These are phyloP conservation scores for Tetheella fluctuosa DNA, from an alignment of 2,888 invertebrate species.

Conservation along the genomic window DNA sequence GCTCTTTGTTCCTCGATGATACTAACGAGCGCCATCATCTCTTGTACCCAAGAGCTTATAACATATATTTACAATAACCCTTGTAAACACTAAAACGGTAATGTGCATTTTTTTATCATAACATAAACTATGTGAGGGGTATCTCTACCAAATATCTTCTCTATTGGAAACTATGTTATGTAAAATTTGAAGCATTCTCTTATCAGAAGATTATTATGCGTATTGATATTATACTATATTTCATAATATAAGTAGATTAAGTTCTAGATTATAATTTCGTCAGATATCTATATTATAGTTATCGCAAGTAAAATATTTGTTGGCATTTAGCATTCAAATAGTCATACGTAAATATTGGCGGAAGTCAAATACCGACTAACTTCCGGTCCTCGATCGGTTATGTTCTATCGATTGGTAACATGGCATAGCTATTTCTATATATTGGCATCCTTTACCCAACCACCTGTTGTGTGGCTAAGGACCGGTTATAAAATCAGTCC, in stretches of 20 bases:
- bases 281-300: not conserved
- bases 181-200: not conserved
- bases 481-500: not conserved
- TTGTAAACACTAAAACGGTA: not conserved
- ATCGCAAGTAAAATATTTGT: conserved; percentile 19
- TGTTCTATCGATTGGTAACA: conserved; percentile 18
- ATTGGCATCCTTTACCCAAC: not conserved
- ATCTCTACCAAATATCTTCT: not conserved
- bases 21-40: conserved; percentile 47
- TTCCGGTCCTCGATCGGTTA: conserved; percentile 43
- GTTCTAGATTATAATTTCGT: not conserved
- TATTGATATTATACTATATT: not conserved
- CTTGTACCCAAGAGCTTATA: not conserved
- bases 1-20: conserved; percentile 40
- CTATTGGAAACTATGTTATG: not conserved
- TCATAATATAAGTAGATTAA: not conserved
- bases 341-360: conserved; percentile 53
- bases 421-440: not conserved
- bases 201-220: not conserved
- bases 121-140: not conserved
- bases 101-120: not conserved
- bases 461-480: not conserved
- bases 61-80: not conserved
- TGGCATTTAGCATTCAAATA: conserved; percentile 46
- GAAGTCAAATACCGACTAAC: conserved; percentile 49